Base-by-base conservation (phyloP, 2,888 invertebrate genomes). In the Synergus itoensis region DNA sequence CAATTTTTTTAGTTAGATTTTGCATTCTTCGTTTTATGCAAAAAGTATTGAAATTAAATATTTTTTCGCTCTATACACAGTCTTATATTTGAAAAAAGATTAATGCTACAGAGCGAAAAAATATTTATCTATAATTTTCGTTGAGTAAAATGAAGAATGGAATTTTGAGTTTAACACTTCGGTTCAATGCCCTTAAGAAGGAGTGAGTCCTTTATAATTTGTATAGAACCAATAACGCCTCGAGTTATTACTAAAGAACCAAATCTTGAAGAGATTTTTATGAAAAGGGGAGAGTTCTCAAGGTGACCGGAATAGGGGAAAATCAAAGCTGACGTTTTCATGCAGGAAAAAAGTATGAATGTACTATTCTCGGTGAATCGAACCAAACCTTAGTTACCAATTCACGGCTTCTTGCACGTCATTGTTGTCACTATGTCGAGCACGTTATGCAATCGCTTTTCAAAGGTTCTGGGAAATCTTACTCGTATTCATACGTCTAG, bases 391-490 rank as follows among this genome's bases (percentile, higher is more conserved):
- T 73, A 73, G 73, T 73, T 73, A 73, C 53, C 53, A 73, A 73
- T 73, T 73, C 73, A 73, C 73, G 73, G 73, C 73, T 73, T 73
- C 73, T 53, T 73, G 53, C 73, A 73, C 53, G 48, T 53, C 73
- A 73, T 73, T 73, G 73, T 73, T 73, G 73, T 4, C 53, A 73
- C 73, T 73, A 73, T 48, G 48, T 73, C 73, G 73, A 73, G 73
- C 73, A 84, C 62, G 84, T 88, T 88, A 86, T 86, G 86, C 82
- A 88, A 88, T 84, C 81, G 84, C 36, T 36, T 81, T 81, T 85
- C 81, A 78, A 83, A 82, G 73, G 81, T 80, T 84, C 81, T 83
- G 83, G 85, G 85, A 86, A 86, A 85, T 86, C 84, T 82, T 84
- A 84, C 83, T 80, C 62, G 57, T 69, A 81, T 84, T 81, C 79